A percentile compares a stretch with the other conserved stretches of the same genome.
Conservation (phyloP, 2,888 invertebrate genomes). For the Hirtodrosophila cameraria region DNA sequence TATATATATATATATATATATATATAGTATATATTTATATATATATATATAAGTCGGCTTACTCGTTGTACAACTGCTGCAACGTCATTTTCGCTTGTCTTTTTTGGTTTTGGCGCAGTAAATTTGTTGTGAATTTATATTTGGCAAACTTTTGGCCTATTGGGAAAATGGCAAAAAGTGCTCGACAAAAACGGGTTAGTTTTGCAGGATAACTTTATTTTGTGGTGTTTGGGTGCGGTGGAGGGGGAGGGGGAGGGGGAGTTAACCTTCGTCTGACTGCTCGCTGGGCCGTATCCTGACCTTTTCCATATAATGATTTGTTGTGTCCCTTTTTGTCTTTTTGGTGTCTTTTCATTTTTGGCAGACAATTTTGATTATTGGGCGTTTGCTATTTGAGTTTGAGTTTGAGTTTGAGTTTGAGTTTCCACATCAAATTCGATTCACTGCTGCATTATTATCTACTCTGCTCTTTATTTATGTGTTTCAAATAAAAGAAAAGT, state of each 20-base stretch:
- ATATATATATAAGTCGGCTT: slow-evolving; percentile 7
- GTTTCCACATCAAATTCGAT: slow-evolving; percentile 20
- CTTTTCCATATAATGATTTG: slow-evolving; percentile 55
- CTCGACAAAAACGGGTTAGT: slow-evolving; percentile 38
- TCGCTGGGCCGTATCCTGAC: slow-evolving; percentile 48
- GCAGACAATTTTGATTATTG: slow-evolving; percentile 16
- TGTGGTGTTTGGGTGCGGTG: too few relatives aligned
- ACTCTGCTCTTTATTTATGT: slow-evolving; percentile 19
- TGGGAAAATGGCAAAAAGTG: slow-evolving; percentile 40
- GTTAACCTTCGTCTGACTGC: slow-evolving; percentile 43
- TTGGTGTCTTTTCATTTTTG: slow-evolving; percentile 21
- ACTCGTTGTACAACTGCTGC: slow-evolving; percentile 40
- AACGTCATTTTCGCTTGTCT: slow-evolving; percentile 34
- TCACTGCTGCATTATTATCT: slow-evolving; percentile 42
- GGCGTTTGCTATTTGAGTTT: slow-evolving; percentile 9
- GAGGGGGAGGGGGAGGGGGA: not conserved
- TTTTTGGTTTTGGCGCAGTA: slow-evolving; percentile 54
- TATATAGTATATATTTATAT: slow-evolving; percentile 5
- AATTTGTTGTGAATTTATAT: slow-evolving; percentile 56
- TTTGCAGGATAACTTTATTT: slow-evolving; percentile 26
- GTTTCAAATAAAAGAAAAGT: not conserved
- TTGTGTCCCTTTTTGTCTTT: slow-evolving; percentile 14
- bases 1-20: slow-evolving; percentile 4
- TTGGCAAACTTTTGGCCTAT: slow-evolving; percentile 58
- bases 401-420: too few relatives aligned